Base-by-base conservation (phyloP, 2,888 invertebrate genomes). In the Magallana nippona region DNA sequence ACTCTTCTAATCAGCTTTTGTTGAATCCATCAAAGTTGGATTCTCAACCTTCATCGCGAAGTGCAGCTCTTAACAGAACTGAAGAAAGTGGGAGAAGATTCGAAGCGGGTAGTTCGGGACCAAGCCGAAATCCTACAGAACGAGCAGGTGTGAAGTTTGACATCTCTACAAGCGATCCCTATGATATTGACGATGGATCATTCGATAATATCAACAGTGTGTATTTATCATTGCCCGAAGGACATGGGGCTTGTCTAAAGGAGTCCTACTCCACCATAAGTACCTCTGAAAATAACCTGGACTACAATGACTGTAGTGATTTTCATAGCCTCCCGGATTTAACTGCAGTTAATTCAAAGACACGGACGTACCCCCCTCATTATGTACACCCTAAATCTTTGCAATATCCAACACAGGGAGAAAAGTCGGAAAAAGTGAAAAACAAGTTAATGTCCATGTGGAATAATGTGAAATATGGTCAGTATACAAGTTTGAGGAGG, bases 401-500 rank as follows among this genome's bases (percentile, higher is more conserved):
- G 58, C 78, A 32, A 27, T 81, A 83, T 71, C 79, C 80, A n/a
- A 85, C 86, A 60, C 84, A 88, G n/a, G 71, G 84, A 27, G 89
- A 88, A 71, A 88, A 92, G 81, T 88, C 88, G 96, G 91, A 97
- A 96, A 95, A 93, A 88, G 96, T 98, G 89, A 97, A 97, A 94
- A 97, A 97, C 55, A 96, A 97, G 88, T 94, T 98, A 82, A 94
- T 97, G 92, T 97, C 97, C 63, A 97, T 97, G 96, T 98, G 97
- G 97, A 97, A 98, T 94, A 98, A 98, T 94, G 96, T 98, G 85
- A 97, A 97, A 95, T 97, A 97, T 95, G 97, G 96, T 95, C 94
- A 93, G 95, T 81, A 81, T 44, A 44, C 44, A 44, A 44, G 5
- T 44, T 44, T 44, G 44, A 44, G 44, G 44, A 8, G 44, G 44